Evolutionary conservation across 2,888 invertebrate genomes (phyloP), one percentile per base, ranked within the genome.

Genomic region (Microplitis deprimator): DNA sequence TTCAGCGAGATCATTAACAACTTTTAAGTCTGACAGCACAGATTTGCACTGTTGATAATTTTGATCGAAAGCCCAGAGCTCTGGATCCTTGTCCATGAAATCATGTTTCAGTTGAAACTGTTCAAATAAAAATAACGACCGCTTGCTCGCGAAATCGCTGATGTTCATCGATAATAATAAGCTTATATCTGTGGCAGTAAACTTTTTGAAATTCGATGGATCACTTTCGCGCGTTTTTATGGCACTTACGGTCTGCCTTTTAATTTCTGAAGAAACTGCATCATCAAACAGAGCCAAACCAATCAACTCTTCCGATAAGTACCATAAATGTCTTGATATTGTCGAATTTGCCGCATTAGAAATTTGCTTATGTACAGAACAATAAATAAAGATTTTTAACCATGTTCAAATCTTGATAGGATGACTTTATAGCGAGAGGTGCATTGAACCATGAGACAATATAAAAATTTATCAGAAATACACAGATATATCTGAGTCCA

Each of bases 1-100:
- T 20, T 76, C 67, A 10, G 68, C 76, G 10, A 72, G 10, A 72
- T 76, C 72, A 67, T 71, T 76, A 5, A 73, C 73, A 16, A 68
- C 73, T 75, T 62, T 68, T 39, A 75, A 67, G 13, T 68, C 40
- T 10, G 39, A 61, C 6, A 69, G 8, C 16, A 75, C 38, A 6
- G 16, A n/a, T 69, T 39, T 59, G 59, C 59, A 50, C 8, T 59
- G 1, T 59, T 20, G 29, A 20, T 70, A 70, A 70, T 70, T 13
- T 50, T 50, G 5, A 70, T 70, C 70, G 20, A 5, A 59, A 13
- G 6, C 0, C 59, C 59, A 70, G 20, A 7, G 20, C 1, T 70
- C 59, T 20, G 70, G 70, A 70, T 20, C 5, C 4, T 59, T 70
- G 2, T 70, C 8, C 70, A 70, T 59, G 13, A 41, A 41, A 41